phyloP scores from a whole-genome alignment of 2,888 invertebrate species.

The Strigamia maritima region DNA sequence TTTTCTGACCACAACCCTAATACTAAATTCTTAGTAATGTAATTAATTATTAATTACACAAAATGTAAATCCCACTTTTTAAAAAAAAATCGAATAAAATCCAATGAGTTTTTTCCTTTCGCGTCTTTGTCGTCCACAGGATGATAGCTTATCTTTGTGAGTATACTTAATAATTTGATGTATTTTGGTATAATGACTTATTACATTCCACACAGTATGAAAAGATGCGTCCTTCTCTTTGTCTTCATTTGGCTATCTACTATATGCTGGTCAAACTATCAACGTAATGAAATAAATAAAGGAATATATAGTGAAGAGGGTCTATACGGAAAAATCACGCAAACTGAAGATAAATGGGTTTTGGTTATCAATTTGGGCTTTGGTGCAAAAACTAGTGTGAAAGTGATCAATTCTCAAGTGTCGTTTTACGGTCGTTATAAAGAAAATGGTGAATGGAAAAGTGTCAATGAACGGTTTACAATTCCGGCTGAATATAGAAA shows the following conservation, averaged over 20 bases:
- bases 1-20: no score
- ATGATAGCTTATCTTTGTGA: no score
- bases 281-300: background rate
- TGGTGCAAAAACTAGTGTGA: background rate
- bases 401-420: background rate
- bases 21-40: no score
- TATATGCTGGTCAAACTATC: background rate
- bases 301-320: background rate
- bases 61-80: no score
- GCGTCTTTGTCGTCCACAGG: no score
- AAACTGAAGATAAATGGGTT: background rate
- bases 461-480: background rate
- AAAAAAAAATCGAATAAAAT: no score
- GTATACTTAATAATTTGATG: no score
- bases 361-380: background rate
- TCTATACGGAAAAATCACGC: background rate
- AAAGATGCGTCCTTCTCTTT: background rate
- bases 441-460: conserved; percentile 2
- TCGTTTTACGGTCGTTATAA: background rate
- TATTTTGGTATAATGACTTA: no score
- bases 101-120: no score
- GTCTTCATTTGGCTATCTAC: background rate
- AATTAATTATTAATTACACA: no score
- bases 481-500: background rate
- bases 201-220: no score